Percentiles rank a stretch among this genome's conserved stretches.
Conservation (phyloP, 2,113 vertebrate genomes). For the Beaufortia kweichowensis region DNA sequence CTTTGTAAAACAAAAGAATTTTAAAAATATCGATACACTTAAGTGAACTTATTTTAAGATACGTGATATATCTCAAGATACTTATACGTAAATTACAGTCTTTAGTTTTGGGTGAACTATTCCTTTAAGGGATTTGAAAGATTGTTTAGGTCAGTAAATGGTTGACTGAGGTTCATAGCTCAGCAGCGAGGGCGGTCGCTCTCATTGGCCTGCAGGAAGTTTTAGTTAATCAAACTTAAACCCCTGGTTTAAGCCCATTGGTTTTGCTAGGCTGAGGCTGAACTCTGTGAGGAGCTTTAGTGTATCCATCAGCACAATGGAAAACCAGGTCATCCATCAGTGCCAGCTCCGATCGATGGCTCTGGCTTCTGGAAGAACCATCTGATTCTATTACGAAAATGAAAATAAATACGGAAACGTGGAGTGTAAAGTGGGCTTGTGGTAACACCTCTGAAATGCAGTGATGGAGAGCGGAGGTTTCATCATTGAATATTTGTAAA, state of each 20-base stretch:
- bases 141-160: slow-evolving; percentile 35
- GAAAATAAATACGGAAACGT: slow-evolving; percentile 61
- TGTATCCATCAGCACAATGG: slow-evolving; percentile 64
- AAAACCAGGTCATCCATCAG: slow-evolving; percentile 60
- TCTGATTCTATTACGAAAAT: slow-evolving; percentile 60
- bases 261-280: slow-evolving; percentile 54
- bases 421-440: slow-evolving; percentile 43
- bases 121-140: slow-evolving; percentile 19
- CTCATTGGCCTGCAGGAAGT: slow-evolving; percentile 46
- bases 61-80: no score
- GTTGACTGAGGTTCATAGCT: slow-evolving; percentile 34
- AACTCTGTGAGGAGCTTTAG: slow-evolving; percentile 58
- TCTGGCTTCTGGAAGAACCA: slow-evolving; percentile 47
- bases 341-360: slow-evolving; percentile 51
- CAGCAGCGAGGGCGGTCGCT: slow-evolving; percentile 11
- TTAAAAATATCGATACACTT: no score
- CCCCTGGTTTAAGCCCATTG: slow-evolving; percentile 43
- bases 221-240: slow-evolving; percentile 66
- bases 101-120: no score
- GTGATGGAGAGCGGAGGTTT: neutral
- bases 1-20: no score
- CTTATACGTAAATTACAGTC: no score
- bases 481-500: neutral
- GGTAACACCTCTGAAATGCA: slow-evolving; percentile 8
- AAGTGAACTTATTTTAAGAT: no score